A percentile compares a stretch with the other conserved stretches of the same genome.
Conservation (phyloP, 2,888 invertebrate genomes). For the Diaperis boleti region DNA sequence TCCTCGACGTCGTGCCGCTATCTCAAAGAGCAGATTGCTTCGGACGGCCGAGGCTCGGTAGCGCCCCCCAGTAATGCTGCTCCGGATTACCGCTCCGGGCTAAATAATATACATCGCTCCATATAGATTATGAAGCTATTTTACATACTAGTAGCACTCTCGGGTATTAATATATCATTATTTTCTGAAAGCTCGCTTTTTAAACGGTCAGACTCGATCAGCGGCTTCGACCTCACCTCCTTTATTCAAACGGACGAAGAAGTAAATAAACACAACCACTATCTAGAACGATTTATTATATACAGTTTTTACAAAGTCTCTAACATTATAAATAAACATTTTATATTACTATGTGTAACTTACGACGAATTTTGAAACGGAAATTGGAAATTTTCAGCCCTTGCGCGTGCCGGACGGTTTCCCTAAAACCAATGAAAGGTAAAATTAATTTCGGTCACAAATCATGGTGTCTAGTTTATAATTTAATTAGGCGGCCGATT, state of each 20-base stretch:
- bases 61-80: conserved; percentile 47
- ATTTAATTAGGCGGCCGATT: conserved; percentile 9
- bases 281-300: conserved; percentile 46
- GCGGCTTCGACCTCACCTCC: too few relatives aligned
- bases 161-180: conserved; percentile 65
- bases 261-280: neutral
- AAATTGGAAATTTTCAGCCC: conserved; percentile 52
- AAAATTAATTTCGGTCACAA: conserved; percentile 14
- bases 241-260: conserved; percentile 36
- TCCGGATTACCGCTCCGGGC: conserved; percentile 51
- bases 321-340: conserved; percentile 56
- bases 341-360: conserved; percentile 54
- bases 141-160: conserved; percentile 66
- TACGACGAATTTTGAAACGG: conserved; percentile 52
- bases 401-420: conserved; percentile 59
- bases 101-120: conserved; percentile 63
- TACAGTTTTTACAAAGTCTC: conserved; percentile 46
- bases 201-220: conserved; percentile 20
- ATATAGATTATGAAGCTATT: conserved; percentile 66
- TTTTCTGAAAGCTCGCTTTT: conserved; percentile 60
- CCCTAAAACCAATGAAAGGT: conserved; percentile 56
- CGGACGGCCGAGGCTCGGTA: neutral
- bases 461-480: conserved; percentile 13
- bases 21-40: conserved; percentile 40
- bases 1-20: conserved; percentile 57